Evolutionary conservation across 2,888 invertebrate genomes (phyloP).

Genomic region (Coelinius sp.): DNA sequence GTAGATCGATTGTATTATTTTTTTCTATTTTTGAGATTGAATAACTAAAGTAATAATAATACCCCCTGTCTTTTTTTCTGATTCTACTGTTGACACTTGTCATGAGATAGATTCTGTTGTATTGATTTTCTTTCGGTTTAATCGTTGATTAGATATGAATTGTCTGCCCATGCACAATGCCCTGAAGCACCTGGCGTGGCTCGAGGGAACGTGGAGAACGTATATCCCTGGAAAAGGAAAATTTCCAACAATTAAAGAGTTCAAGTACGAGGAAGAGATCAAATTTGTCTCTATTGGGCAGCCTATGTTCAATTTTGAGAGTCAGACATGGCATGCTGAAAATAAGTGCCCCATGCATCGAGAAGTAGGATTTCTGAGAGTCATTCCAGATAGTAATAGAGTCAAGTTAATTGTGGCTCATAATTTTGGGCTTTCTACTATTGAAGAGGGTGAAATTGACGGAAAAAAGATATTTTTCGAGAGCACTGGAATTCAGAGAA

Average conservation of each 20-base stretch:
- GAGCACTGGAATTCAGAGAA: slow-evolving; percentile 72
- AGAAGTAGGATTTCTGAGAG: slow-evolving; percentile 76
- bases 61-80: too few relatives aligned
- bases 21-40: too few relatives aligned
- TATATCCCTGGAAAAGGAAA: slow-evolving; percentile 71
- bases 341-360: slow-evolving; percentile 76
- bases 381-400: slow-evolving; percentile 73
- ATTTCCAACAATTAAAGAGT: slow-evolving; percentile 75
- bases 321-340: slow-evolving; percentile 73
- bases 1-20: neutral
- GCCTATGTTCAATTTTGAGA: slow-evolving; percentile 75
- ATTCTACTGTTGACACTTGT: neutral
- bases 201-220: slow-evolving; percentile 76
- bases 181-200: slow-evolving; percentile 74
- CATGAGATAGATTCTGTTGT: neutral
- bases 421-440: slow-evolving; percentile 75
- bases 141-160: slow-evolving; percentile 50
- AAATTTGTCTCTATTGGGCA: slow-evolving; percentile 76
- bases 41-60: too few relatives aligned
- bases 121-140: neutral
- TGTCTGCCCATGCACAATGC: slow-evolving; percentile 69
- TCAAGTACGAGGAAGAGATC: slow-evolving; percentile 74
- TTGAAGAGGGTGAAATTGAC: slow-evolving; percentile 74
- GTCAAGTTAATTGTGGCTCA: slow-evolving; percentile 75
- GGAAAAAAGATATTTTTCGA: slow-evolving; percentile 68